A percentile compares a stretch with the other conserved stretches of the same genome.
These are phyloP conservation scores for Plutomurus gul DNA, from an alignment of 1,140 invertebrate species.

Conservation along the genomic window DNA sequence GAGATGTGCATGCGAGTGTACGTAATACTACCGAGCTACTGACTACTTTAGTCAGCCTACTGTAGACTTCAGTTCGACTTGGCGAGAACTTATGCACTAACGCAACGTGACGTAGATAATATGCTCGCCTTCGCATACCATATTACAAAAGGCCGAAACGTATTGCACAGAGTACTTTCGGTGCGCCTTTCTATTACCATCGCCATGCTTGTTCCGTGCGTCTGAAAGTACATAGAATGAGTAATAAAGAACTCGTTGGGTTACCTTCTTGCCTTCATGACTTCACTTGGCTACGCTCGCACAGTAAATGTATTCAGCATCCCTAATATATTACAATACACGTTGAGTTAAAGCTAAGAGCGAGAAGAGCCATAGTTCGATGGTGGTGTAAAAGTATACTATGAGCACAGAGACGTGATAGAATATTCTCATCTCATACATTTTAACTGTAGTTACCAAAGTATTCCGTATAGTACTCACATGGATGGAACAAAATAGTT, in stretches of 20 bases:
- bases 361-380: too few species aligned
- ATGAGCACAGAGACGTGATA: too few species aligned
- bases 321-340: not conserved
- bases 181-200: too few species aligned
- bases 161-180: too few species aligned
- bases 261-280: conserved; percentile 15
- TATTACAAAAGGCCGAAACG: too few species aligned
- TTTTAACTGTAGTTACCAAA: too few species aligned
- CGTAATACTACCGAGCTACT: not conserved
- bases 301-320: conserved; percentile 3
- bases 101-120: not conserved
- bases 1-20: not conserved
- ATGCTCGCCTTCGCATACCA: not conserved
- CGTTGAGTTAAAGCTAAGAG: too few species aligned
- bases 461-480: too few species aligned
- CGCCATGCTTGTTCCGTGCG: too few species aligned
- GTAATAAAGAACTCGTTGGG: conserved; percentile 20
- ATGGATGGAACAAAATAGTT: too few species aligned
- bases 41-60: not conserved
- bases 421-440: too few species aligned
- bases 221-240: not conserved
- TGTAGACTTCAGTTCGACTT: not conserved
- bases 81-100: conserved; percentile 9
- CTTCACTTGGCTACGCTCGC: not conserved
- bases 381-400: too few species aligned